Evolutionary conservation across 2,113 vertebrate genomes (phyloP).

Genomic region (Eurypyga helias): DNA sequence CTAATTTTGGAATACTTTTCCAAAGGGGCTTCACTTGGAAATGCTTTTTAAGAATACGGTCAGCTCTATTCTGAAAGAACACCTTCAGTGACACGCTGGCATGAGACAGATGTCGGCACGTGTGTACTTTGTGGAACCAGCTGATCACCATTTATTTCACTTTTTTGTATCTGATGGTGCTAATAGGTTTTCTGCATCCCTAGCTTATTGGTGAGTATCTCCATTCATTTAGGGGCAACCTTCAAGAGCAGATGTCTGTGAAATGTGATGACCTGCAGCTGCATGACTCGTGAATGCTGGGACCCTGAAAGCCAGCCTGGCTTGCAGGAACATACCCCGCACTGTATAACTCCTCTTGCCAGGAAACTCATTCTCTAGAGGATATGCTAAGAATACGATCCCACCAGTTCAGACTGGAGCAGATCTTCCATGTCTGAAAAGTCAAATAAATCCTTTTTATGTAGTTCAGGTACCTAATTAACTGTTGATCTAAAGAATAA

Average conservation of each 20-base stretch:
- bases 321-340: not conserved
- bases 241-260: not conserved
- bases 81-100: accelerated
- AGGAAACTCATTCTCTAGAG: not conserved
- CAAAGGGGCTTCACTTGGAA: not conserved
- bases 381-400: not conserved
- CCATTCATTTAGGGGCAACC: not conserved
- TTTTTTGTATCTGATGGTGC: not conserved
- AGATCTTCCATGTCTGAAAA: not conserved
- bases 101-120: not conserved
- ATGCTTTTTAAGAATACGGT: not conserved
- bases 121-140: not conserved
- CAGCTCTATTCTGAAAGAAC: not conserved
- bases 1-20: not conserved
- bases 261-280: not conserved
- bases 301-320: not conserved
- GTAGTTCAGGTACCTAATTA: not conserved
- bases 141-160: not conserved
- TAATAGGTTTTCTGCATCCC: not conserved
- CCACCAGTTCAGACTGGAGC: not conserved
- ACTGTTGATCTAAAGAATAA: not conserved
- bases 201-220: not conserved
- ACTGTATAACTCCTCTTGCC: too few species aligned
- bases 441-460: not conserved
- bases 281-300: not conserved